Percentiles rank a stretch among this genome's conserved stretches.
Evolutionary conservation across 2,888 invertebrate species (phyloP).

Genomic region (Sesia apiformis): DNA sequence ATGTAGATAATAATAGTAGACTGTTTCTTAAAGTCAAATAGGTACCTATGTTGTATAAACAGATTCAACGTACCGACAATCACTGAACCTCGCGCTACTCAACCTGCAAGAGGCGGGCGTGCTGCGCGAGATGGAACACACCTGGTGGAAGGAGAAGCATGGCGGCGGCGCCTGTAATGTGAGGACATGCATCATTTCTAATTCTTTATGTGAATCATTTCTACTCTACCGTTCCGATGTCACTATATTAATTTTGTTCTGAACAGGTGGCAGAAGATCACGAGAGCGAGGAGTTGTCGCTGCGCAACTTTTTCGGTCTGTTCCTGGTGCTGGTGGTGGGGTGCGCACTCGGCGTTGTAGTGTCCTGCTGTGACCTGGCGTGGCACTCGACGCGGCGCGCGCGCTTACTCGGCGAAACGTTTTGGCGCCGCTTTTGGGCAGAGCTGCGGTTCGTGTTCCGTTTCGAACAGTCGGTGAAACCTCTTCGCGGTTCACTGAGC

Average conservation of each 20-base stretch:
- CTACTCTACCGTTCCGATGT: too few relatives aligned
- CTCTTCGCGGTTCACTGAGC: constrained; percentile 30
- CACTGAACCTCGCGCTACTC: constrained; percentile 86
- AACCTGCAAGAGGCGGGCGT: constrained; percentile 89
- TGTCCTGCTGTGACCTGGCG: constrained; percentile 78
- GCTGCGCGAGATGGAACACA: constrained; percentile 84
- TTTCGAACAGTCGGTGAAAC: constrained; percentile 50
- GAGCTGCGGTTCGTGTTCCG: constrained; percentile 60
- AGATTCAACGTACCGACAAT: constrained; percentile 84
- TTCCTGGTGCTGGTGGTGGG: constrained; percentile 84
- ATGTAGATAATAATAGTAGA: too few relatives aligned
- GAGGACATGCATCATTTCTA: constrained; percentile 5
- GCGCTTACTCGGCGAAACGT: constrained; percentile 25
- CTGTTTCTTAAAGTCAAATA: not conserved
- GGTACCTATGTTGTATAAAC: constrained; percentile 4
- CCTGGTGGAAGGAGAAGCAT: constrained; percentile 93
- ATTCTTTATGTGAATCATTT: not conserved
- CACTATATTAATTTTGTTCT: not conserved
- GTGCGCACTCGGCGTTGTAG: constrained; percentile 75
- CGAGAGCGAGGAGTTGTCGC: constrained; percentile 56
- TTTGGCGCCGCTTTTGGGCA: constrained; percentile 30
- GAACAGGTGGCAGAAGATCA: constrained; percentile 38
- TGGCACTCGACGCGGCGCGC: constrained; percentile 35
- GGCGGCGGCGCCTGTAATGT: constrained; percentile 83
- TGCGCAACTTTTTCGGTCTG: constrained; percentile 87